Conservation (phyloP, 1,140 invertebrate genomes). For the Drosophila repletoides region DNA sequence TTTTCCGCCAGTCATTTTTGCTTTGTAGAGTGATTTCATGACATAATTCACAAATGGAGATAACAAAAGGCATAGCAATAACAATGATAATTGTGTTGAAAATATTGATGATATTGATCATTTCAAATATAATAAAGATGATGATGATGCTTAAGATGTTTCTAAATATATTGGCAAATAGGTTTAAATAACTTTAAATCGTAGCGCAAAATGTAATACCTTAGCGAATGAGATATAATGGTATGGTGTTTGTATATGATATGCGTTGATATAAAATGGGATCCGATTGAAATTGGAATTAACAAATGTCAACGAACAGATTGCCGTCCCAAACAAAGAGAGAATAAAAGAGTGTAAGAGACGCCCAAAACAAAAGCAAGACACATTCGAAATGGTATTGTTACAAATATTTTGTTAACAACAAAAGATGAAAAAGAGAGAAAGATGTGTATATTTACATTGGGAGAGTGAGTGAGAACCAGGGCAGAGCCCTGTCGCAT, state of each 20-base stretch:
- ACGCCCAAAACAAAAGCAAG: conserved; percentile 52
- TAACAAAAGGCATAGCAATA: conserved; percentile 26
- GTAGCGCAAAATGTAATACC: conserved; percentile 28
- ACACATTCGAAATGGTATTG: conserved; percentile 70
- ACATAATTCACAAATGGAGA: conserved; percentile 28
- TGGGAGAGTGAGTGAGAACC: background rate
- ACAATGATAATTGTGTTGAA: background rate
- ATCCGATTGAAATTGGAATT: conserved; percentile 20
- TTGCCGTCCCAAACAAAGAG: conserved; percentile 33
- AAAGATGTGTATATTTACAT: no score
- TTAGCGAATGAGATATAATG: conserved; percentile 26
- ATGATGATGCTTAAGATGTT: conserved; percentile 30
- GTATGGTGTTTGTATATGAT: background rate
- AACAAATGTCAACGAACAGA: conserved; percentile 76
- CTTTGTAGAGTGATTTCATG: background rate
- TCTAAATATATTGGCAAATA: conserved; percentile 39
- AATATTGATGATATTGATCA: background rate
- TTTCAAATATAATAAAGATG: background rate
- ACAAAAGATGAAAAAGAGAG: conserved; percentile 16
- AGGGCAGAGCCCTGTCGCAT: conserved; percentile 29
- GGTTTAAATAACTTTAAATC: conserved; percentile 30
- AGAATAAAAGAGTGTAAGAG: conserved; percentile 10
- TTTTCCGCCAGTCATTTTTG: background rate
- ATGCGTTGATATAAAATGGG: background rate
- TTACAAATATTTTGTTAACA: conserved; percentile 48